Base-by-base conservation (phyloP, 2,797 vertebrate genomes). In the Diglossa cyanea region DNA sequence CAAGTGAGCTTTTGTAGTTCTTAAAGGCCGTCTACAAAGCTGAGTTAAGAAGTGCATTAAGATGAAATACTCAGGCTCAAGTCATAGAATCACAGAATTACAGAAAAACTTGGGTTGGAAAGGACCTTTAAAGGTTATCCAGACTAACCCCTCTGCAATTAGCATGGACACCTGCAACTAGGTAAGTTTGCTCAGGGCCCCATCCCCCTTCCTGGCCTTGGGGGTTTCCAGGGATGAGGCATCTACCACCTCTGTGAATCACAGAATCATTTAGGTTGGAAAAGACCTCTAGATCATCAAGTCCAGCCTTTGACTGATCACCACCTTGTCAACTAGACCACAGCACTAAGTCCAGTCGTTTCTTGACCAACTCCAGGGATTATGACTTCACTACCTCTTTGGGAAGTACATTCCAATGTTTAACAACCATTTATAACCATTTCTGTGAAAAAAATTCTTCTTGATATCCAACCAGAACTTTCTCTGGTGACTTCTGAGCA, bases 311-410 rank as follows among this genome's bases (percentile, higher is more conserved):
- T 51, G 19, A 50, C 58, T 21, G 10, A n/a, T 58, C 28, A 39
- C 11, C 28, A 45, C 3, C 3, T 50, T n/a, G 15, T 45, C 28
- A 30, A 21, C 25, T 47, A 33, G 30, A 31, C 7, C 23, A 28
- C 0, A 1, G 15, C 18, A 28, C 42, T 48, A 55, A 62, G 15
- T 13, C 30, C 40, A 44, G 26, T 57, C 0, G 0, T 63, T 48
- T n/a, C 37, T 65, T 57, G 51, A 63, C 19, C 26, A 50, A 0
- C 21, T 35, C 25, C 40, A 26, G 48, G 48, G 31, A 48, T 31
- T 35, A 2, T 31, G 31, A 70, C 25, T 62, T 54, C 13, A 30
- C 11, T 51, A 25, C 30, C 30, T 31, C 30, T 14, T 12, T 73
- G 25, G 39, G 17, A 25, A 47, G 9, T 21, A 25, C 5, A 31